Evolutionary conservation across 1,140 invertebrate genomes (phyloP).

Genomic region (Drosophila ironensis): DNA sequence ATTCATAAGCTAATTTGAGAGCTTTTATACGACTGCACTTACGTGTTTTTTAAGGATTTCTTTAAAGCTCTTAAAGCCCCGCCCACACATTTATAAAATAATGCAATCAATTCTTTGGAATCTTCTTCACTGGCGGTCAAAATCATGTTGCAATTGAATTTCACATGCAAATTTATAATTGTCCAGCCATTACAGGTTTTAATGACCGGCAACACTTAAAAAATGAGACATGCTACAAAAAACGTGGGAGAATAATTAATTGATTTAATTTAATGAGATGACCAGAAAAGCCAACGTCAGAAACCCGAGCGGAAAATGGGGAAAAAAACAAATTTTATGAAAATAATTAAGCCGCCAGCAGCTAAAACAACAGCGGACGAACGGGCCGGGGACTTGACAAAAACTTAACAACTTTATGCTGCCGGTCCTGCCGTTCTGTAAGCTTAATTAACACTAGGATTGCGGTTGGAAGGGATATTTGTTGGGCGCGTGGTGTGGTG

Average conservation of each 20-base stretch:
- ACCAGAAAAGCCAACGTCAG: conserved; percentile 14
- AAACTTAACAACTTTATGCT: conserved; percentile 71
- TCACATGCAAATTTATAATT: conserved; percentile 34
- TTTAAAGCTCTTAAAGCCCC: background rate
- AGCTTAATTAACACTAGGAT: conserved; percentile 67
- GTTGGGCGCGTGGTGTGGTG: background rate
- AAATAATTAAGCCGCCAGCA: conserved; percentile 66
- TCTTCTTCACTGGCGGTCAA: no score
- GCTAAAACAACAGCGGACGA: conserved; percentile 26
- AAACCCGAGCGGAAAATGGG: conserved; percentile 27
- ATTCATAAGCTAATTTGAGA: background rate
- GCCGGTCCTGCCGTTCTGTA: conserved; percentile 37
- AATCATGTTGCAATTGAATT: conserved; percentile 13
- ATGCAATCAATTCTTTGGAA: conserved; percentile 1
- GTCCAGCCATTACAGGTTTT: conserved; percentile 1
- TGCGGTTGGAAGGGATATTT: conserved; percentile 5
- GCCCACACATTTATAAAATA: background rate
- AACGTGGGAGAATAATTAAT: conserved; percentile 42
- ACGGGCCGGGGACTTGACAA: conserved; percentile 30
- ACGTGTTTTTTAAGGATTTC: background rate
- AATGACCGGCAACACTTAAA: conserved; percentile 8
- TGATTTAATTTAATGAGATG: conserved; percentile 63
- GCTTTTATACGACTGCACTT: background rate
- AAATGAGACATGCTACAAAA: background rate
- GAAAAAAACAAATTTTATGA: conserved; percentile 41